Evolutionary conservation across 37 sponge, comb jelly and placozoan genomes (phyloP), one percentile per base, ranked within the genome.

Genomic region (Cliona cf. orientalis): DNA sequence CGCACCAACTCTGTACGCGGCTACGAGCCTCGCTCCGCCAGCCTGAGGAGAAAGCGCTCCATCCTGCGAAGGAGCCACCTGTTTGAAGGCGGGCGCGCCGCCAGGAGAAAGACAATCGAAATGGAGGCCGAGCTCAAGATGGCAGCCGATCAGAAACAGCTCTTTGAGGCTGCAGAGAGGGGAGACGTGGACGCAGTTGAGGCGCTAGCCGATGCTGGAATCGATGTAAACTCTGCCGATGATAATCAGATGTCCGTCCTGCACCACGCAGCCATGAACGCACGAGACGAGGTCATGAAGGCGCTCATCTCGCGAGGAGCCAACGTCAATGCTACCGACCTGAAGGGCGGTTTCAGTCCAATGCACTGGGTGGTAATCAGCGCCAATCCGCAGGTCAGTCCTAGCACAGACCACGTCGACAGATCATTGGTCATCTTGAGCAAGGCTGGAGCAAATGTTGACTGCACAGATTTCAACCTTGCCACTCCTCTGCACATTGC

Each of bases 311-410:
- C 69, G n/a, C 58, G 82, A 44, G 90, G 90, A 29, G 80, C 85
- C 14, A 61, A 83, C 11, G 58, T 66, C 12, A 79, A 84, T 38
- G 79, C 75, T 46, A 28, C 72, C 9, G 90, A 89, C 46, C 71
- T 79, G 35, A 89, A 83, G 39, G 90, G 84, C n/a, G 90, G 90
- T 2, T 89, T 84, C 72, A 78, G 68, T 42, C 78, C 90, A 0
- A 57, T 89, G 25, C 90, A 89, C 59, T 89, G 90, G 90, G 80
- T 84, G 29, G 74, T 89, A 28, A 89, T 79, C 57, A 89, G 84
- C 26, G 45, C 85, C 21, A 63, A 64, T 28, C 85, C 84, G 0
- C 66, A 69, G 33, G 60, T 45, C 32, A 37, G 68, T 11, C n/a
- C n/a, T n/a, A 65, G 69, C 41, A 70, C 70, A 2, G 58, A 84